These are phyloP conservation scores for Leptopilina boulardi DNA, from an alignment of 1,140 invertebrate species.

Conservation along the genomic window DNA sequence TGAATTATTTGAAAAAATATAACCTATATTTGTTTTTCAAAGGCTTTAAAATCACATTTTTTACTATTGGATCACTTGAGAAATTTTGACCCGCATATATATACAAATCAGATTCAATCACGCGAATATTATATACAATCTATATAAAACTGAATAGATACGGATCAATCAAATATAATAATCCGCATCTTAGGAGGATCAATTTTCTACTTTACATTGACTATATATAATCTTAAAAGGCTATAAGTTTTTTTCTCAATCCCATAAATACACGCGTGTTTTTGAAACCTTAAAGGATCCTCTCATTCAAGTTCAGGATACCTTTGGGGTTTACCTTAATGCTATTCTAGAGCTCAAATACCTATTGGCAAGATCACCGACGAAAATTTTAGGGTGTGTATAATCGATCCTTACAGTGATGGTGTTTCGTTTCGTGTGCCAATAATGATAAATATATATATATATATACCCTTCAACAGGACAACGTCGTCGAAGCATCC, in stretches of 20 bases:
- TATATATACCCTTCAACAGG: slow-evolving; percentile 1
- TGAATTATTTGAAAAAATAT: no score
- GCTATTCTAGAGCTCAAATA: background rate
- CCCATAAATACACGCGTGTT: no score
- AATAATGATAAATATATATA: no score
- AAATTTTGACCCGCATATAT: background rate
- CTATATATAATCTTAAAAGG: background rate
- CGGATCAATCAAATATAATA: slow-evolving; percentile 6
- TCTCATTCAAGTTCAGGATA: slow-evolving; percentile 7
- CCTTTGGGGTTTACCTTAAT: slow-evolving; percentile 21
- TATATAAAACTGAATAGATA: background rate
- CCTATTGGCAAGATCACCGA: slow-evolving; percentile 22
- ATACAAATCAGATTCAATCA: background rate
- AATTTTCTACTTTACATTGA: background rate
- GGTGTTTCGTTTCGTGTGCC: slow-evolving; percentile 27
- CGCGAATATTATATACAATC: background rate
- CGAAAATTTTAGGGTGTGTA: slow-evolving; percentile 29
- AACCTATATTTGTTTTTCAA: no score
- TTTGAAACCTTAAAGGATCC: background rate
- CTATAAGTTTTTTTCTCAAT: slow-evolving; percentile 1
- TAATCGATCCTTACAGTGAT: slow-evolving; percentile 15
- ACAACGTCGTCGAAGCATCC: slow-evolving; percentile 17
- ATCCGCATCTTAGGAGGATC: background rate
- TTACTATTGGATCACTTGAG: no score
- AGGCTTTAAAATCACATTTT: no score